A percentile compares a stretch with the other conserved stretches of the same genome.
These are phyloP conservation scores for Heteronetta atricapilla DNA, from an alignment of 2,113 vertebrate genomes.

Conservation along the genomic window DNA sequence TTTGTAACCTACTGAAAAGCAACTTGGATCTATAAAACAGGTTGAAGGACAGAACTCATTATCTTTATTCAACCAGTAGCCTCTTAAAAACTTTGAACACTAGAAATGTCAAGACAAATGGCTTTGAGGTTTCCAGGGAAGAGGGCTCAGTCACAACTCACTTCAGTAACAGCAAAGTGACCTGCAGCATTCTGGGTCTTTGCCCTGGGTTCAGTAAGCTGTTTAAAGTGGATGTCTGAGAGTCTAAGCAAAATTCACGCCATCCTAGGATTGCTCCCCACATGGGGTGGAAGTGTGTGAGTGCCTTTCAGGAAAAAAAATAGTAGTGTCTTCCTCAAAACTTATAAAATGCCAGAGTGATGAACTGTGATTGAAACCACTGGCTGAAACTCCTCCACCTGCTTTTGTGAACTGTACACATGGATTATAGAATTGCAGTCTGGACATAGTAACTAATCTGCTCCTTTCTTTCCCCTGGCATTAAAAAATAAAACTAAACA, in stretches of 20 bases:
- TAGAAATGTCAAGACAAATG: not conserved
- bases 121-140: not conserved
- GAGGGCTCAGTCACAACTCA: not conserved
- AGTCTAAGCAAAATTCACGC: not conserved
- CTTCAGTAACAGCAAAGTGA: not conserved
- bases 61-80: not conserved
- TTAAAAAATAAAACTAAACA: not conserved
- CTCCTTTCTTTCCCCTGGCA: not conserved
- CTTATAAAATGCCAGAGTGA: not conserved
- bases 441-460: not conserved
- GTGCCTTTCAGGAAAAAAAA: not conserved
- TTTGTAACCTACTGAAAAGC: slow-evolving; percentile 39
- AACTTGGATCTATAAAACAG: not conserved
- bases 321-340: not conserved
- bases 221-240: not conserved
- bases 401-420: not conserved
- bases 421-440: not conserved
- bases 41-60: slow-evolving; percentile 19
- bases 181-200: not conserved
- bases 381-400: not conserved
- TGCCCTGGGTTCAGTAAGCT: not conserved
- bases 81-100: not conserved
- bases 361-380: not conserved
- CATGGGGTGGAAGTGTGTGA: not conserved
- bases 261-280: not conserved